Percentiles rank a stretch among this genome's conserved stretches.
These are phyloP conservation scores for Aegithalos caudatus DNA, from an alignment of 2,113 vertebrate genomes.

Conservation along the genomic window DNA sequence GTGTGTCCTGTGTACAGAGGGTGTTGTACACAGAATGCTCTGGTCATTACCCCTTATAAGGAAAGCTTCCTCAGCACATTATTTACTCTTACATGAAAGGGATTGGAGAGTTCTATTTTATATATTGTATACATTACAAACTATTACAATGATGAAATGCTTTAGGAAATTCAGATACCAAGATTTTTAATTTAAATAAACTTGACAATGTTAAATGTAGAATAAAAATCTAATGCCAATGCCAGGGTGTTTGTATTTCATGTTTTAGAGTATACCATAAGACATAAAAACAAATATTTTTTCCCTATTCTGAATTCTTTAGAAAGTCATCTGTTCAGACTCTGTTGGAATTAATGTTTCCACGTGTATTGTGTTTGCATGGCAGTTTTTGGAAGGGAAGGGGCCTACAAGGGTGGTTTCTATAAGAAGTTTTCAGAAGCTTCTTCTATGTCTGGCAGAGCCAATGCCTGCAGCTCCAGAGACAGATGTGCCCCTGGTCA, in stretches of 20 bases:
- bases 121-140: neutral
- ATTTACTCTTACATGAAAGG: neutral
- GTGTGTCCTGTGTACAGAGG: neutral
- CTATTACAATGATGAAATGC: neutral
- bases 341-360: neutral
- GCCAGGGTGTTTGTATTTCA: neutral
- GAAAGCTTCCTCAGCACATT: neutral
- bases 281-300: neutral
- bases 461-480: neutral
- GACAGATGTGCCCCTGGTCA: rapidly evolving
- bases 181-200: neutral
- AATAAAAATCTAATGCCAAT: neutral
- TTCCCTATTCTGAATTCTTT: neutral
- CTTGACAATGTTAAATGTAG: neutral
- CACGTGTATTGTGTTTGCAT: neutral
- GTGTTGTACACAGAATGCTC: neutral
- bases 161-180: neutral
- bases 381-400: neutral
- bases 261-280: neutral
- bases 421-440: neutral
- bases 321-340: neutral
- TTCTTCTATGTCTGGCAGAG: neutral
- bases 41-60: neutral
- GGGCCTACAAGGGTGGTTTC: neutral
- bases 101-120: neutral